A percentile compares a stretch with the other conserved stretches of the same genome.
Evolutionary conservation across 2,888 invertebrate genomes (phyloP).

Genomic region (Dasypogon diadema): DNA sequence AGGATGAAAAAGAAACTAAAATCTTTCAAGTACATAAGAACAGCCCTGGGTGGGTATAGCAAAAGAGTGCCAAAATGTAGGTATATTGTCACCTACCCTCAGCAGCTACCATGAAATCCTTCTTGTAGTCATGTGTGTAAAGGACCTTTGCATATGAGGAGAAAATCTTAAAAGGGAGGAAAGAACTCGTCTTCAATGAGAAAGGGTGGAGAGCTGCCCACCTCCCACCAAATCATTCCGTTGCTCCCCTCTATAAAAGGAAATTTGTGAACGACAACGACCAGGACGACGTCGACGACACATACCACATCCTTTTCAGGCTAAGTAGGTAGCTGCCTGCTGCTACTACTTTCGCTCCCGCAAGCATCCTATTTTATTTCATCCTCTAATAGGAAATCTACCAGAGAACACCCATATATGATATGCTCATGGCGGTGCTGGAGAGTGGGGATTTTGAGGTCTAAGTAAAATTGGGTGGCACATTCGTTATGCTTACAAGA

Average conservation of each 20-base stretch:
- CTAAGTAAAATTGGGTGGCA: not conserved
- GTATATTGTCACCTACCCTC: constrained; percentile 15
- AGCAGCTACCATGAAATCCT: too few relatives aligned
- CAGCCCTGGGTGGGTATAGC: not conserved
- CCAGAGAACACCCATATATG: not conserved
- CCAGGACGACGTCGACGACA: too few relatives aligned
- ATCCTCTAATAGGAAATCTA: constrained; percentile 10
- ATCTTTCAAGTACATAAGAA: not conserved
- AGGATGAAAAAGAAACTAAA: not conserved
- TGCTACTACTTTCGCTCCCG: not conserved
- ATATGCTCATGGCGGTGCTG: too few relatives aligned
- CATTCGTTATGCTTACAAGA: constrained; percentile 36
- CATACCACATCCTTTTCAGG: too few relatives aligned
- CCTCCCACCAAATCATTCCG: not conserved
- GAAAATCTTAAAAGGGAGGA: not conserved
- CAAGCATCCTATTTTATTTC: constrained; percentile 11
- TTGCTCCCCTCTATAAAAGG: not conserved
- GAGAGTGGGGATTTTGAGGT: too few relatives aligned
- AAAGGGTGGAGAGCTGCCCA: too few relatives aligned
- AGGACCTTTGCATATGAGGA: constrained; percentile 30
- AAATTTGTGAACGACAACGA: constrained; percentile 7
- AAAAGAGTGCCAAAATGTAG: not conserved
- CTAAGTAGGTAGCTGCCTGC: not conserved
- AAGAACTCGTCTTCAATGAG: not conserved
- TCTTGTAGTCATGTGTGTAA: not conserved